These are phyloP conservation scores for Betta splendens DNA, from an alignment of 2,797 vertebrate genomes.

Conservation along the genomic window DNA sequence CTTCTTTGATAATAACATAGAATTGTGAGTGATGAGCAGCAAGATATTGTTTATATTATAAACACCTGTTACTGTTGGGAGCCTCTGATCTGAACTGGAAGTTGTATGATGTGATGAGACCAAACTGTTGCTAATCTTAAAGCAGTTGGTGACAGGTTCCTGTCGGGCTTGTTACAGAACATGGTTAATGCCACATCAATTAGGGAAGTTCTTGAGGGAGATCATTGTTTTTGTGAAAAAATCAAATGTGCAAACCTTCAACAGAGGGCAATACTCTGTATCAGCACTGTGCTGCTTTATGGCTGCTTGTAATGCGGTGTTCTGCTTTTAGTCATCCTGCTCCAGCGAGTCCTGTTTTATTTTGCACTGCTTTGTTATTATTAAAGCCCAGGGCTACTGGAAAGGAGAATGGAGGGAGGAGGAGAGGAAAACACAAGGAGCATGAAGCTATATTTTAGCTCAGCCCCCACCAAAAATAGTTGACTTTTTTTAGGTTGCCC, in stretches of 20 bases:
- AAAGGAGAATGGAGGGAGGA: conserved; percentile 39
- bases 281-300: not conserved
- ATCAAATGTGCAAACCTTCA: not conserved
- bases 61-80: too few relatives aligned
- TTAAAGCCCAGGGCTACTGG: conserved; percentile 32
- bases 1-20: too few relatives aligned
- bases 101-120: too few relatives aligned
- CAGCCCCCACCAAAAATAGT: conserved; percentile 60
- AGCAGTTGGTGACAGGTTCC: too few relatives aligned
- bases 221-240: too few relatives aligned
- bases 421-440: conserved; percentile 37
- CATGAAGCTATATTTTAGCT: conserved; percentile 52
- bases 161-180: too few relatives aligned
- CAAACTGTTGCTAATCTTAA: too few relatives aligned
- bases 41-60: too few relatives aligned
- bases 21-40: too few relatives aligned
- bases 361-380: conserved; percentile 39
- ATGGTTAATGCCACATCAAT: too few relatives aligned
- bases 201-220: too few relatives aligned
- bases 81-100: too few relatives aligned
- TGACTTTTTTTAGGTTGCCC: conserved; percentile 63
- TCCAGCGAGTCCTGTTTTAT: conserved; percentile 14
- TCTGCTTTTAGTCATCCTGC: conserved; percentile 24
- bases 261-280: not conserved
- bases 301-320: not conserved